A percentile compares a stretch with the other conserved stretches of the same genome.
Evolutionary conservation across 2,888 invertebrate species (phyloP).

Genomic region (Allacma fusca): DNA sequence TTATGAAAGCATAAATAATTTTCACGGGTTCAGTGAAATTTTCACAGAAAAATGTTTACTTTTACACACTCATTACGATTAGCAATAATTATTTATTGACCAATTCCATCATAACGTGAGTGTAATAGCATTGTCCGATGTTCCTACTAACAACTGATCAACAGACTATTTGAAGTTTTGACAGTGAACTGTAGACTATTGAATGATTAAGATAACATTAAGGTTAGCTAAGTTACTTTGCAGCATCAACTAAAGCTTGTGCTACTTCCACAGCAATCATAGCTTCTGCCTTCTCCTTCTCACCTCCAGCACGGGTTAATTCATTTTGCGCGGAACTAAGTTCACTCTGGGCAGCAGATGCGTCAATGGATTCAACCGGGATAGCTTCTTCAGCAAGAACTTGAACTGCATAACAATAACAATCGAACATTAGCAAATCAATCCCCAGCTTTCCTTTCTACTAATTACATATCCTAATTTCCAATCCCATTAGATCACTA

Average conservation of each 20-base stretch:
- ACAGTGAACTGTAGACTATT: conserved; percentile 17
- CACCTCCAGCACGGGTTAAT: conserved; percentile 79
- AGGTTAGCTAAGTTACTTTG: conserved; percentile 61
- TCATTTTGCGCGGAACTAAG: conserved; percentile 85
- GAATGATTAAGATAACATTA: conserved; percentile 29
- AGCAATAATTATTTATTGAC: conserved; percentile 22
- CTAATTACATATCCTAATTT: too few species aligned
- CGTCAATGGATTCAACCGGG: conserved; percentile 82
- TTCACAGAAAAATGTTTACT: too few species aligned
- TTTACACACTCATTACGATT: not conserved
- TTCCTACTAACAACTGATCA: conserved; percentile 23
- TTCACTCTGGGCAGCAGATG: conserved; percentile 80
- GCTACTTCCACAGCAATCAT: conserved; percentile 92
- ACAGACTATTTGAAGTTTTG: conserved; percentile 35
- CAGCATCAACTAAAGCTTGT: conserved; percentile 90
- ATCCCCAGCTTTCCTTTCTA: too few species aligned
- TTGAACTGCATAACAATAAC: conserved; percentile 69
- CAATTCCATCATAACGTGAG: conserved; percentile 19
- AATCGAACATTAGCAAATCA: not conserved
- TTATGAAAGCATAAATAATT: too few species aligned
- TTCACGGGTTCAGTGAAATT: too few species aligned
- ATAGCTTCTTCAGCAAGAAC: conserved; percentile 96
- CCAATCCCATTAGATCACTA: too few species aligned
- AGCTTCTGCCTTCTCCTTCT: conserved; percentile 88
- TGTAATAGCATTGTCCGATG: conserved; percentile 4